Evolutionary conservation across 64 coral and sea anemone species (phyloP).

Genomic region (Hydrozoanthus tunicans): DNA sequence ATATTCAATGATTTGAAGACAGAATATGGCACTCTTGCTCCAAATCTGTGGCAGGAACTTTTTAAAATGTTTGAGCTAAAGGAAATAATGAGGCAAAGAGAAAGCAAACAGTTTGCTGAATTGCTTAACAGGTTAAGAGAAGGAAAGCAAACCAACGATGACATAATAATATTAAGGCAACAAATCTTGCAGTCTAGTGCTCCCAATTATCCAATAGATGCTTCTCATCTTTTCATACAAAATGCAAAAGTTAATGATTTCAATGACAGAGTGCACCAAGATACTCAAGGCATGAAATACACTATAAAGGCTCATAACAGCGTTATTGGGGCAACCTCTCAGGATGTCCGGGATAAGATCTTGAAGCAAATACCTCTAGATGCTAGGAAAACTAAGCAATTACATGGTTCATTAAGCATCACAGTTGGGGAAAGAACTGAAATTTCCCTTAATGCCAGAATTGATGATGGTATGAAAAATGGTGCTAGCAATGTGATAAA

Average conservation of each 20-base stretch:
- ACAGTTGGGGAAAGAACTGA: too few relatives aligned
- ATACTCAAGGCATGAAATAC: background rate
- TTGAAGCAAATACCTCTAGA: too few relatives aligned
- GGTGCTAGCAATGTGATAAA: too few relatives aligned
- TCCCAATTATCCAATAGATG: background rate
- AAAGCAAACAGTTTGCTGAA: too few relatives aligned
- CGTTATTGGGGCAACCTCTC: background rate
- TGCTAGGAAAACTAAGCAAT: too few relatives aligned
- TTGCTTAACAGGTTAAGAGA: too few relatives aligned
- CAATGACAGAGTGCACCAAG: background rate
- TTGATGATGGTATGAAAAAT: too few relatives aligned
- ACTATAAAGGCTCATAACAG: background rate
- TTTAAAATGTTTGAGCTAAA: background rate
- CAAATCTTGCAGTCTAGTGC: background rate
- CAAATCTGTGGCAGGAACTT: too few relatives aligned
- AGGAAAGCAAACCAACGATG: background rate
- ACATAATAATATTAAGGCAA: background rate
- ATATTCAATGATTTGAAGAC: too few relatives aligned
- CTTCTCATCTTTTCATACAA: background rate
- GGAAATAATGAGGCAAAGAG: background rate
- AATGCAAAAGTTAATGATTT: constrained; percentile 3
- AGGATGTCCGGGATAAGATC: background rate
- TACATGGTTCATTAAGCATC: too few relatives aligned
- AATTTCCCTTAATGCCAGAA: too few relatives aligned
- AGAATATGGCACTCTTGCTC: background rate